A percentile compares a stretch with the other conserved stretches of the same genome.
These are phyloP conservation scores for Caretta caretta DNA, from an alignment of 2,113 vertebrate genomes.

Conservation along the genomic window DNA sequence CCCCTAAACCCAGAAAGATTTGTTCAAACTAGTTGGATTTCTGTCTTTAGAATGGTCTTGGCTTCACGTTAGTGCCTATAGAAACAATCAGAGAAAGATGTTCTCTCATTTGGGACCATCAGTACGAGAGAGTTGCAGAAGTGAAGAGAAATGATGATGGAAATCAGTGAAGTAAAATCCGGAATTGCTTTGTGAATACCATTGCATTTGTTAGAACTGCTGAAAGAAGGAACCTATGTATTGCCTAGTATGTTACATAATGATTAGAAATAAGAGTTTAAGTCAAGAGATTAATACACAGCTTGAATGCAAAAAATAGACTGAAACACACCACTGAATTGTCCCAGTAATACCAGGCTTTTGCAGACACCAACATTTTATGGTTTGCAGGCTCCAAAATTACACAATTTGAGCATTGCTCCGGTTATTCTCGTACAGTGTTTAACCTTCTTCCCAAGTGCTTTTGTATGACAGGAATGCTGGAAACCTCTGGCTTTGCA, in stretches of 20 bases:
- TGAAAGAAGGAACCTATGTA: background rate
- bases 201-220: background rate
- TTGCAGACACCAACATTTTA: background rate
- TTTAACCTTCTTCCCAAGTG: background rate
- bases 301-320: background rate
- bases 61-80: background rate
- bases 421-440: background rate
- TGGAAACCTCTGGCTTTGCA: background rate
- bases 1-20: accelerated
- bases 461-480: background rate
- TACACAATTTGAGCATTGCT: background rate
- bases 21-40: background rate
- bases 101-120: background rate
- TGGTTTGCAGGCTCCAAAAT: background rate
- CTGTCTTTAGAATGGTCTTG: background rate
- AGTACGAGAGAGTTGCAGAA: background rate
- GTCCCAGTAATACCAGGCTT: background rate
- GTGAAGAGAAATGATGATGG: background rate
- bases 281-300: background rate
- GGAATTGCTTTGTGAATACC: background rate
- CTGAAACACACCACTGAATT: background rate
- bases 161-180: background rate
- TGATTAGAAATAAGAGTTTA: background rate
- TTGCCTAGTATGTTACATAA: background rate
- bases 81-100: background rate